Evolutionary conservation across 92 coral and sea anemone species (phyloP).

Genomic region (Hydrozoanthus gracilis): DNA sequence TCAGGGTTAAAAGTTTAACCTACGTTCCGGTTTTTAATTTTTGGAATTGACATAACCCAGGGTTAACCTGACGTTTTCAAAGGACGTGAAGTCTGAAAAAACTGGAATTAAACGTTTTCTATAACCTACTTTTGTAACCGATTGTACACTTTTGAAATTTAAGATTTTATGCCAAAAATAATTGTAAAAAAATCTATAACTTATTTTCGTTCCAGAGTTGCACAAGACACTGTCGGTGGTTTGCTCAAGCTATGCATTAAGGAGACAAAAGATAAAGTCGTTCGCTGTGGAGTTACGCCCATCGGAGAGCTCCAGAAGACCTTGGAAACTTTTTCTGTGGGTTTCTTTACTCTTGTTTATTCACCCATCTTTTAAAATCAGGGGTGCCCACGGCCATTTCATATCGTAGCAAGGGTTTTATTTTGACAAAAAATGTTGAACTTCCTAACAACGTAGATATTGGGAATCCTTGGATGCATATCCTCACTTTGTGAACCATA

Average conservation of each 20-base stretch:
- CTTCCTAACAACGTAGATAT: no score
- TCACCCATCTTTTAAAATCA: no score
- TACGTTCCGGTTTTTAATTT: no score
- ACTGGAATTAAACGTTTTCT: neutral
- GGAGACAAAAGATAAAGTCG: constrained; percentile 62
- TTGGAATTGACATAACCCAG: no score
- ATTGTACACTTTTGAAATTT: neutral
- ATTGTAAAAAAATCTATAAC: neutral
- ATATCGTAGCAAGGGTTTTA: neutral
- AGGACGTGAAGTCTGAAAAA: no score
- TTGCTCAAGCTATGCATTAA: constrained; percentile 75
- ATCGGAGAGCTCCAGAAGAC: constrained; percentile 61
- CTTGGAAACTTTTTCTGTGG: constrained; percentile 75
- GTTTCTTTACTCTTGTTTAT: constrained; percentile 4
- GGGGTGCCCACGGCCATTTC: no score
- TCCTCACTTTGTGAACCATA: neutral
- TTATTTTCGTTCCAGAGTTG: constrained; percentile 63
- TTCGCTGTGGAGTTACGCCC: constrained; percentile 60
- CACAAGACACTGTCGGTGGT: constrained; percentile 78
- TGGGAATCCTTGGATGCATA: neutral
- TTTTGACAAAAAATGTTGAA: neutral
- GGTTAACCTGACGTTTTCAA: no score
- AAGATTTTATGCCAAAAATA: neutral
- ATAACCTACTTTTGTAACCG: no score
- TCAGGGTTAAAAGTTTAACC: no score